These are phyloP conservation scores for Meteorus colon DNA, from an alignment of 2,888 invertebrate genomes.

Conservation along the genomic window DNA sequence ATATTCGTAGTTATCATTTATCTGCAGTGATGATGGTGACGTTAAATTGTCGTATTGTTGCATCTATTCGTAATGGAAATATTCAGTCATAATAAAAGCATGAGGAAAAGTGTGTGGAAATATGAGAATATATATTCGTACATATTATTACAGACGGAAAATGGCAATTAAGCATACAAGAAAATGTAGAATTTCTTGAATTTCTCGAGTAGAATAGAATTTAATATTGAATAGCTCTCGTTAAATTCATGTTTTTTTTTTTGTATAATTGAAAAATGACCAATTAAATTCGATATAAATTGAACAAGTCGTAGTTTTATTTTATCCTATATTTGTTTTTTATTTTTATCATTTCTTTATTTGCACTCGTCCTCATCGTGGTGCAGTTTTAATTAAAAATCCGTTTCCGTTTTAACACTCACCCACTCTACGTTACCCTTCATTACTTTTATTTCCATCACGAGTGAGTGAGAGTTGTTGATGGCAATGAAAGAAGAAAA, in stretches of 20 bases:
- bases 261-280: conserved; percentile 4
- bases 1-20: conserved; percentile 31
- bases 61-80: background rate
- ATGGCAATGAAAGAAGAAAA: background rate
- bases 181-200: conserved; percentile 7
- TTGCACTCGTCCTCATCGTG: background rate
- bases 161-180: background rate
- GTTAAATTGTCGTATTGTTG: conserved; percentile 7
- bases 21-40: background rate
- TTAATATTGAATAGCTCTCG: background rate
- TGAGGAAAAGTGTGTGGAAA: conserved; percentile 3
- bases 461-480: conserved; percentile 5
- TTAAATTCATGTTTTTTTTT: background rate
- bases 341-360: conserved; percentile 14
- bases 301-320: conserved; percentile 17
- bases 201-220: background rate
- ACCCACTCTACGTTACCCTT: background rate
- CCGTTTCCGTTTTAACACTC: conserved; percentile 33
- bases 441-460: background rate
- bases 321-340: background rate
- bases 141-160: background rate
- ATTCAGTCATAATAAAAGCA: background rate
- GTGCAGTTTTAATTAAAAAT: conserved; percentile 42
- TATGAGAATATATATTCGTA: background rate
- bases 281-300: conserved; percentile 23